Base-by-base conservation (phyloP, 2,888 invertebrate genomes). In the Cantharis rustica region DNA sequence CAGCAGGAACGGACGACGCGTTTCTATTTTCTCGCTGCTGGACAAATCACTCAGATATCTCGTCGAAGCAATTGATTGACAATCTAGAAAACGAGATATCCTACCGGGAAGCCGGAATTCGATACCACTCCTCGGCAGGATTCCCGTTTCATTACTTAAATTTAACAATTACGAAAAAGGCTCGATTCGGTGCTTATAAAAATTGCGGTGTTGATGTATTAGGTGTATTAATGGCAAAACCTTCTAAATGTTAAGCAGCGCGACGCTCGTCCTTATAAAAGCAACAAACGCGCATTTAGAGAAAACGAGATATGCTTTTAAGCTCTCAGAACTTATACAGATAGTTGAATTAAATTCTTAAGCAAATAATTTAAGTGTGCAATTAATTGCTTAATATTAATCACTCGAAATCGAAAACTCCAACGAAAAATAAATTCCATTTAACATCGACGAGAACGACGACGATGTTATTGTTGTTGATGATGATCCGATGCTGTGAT, bases 21-120 rank as follows among this genome's bases (percentile, higher is more conserved):
- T 66, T 66, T 66, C 64, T 66, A 66, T 75, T 71, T 66, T 15
- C 72, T 69, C 72, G 69, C 72, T 64, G 16, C 61, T 69, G 68
- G 69, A 73, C 73, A 73, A 73, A 73, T 73, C 73, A 63, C 27
- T 27, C 68, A 31, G 31, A 73, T 73, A 73, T 74, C 66, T 74
- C 70, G 47, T 74, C 16, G 31, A 23, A 17, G 9, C 66, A 27
- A 74, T 74, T 74, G 70, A 70, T 74, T 74, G 69, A 71, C 70
- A 70, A 74, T 70, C 66, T 61, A 16, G 66, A 64, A 66, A 74
- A 74, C 47, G 66, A 74, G 63, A 26, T 74, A 27, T 66, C 64
- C 31, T 16, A 47, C 47, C 16, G 47, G 66, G 64, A 66, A 66
- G 64, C 20, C 13, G 23, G 23, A 20, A 66, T 66, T 23, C 23